Evolutionary conservation across 2,113 vertebrate genomes (phyloP), one percentile per base, ranked within the genome.

Genomic region (Gallinago media): DNA sequence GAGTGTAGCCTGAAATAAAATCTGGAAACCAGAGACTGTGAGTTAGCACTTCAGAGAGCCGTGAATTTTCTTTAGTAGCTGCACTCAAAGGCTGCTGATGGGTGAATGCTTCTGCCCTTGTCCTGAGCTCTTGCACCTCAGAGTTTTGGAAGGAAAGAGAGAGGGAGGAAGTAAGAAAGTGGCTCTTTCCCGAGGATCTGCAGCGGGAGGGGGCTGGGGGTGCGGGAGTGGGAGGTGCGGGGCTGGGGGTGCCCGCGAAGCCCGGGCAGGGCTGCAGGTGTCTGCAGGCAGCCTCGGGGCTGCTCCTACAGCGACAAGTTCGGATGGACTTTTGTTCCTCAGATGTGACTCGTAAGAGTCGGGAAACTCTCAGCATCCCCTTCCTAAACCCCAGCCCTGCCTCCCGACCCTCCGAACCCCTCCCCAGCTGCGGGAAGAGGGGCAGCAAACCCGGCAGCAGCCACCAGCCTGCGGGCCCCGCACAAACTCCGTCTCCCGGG

Each of bases 11-110:
- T 96, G 96, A 96, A 96, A 96, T 96, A 91, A 96, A 96, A 97
- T 96, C 97, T 97, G 96, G 96, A 96, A 97, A 96, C 88, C 96
- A 96, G 97, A 95, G 94, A 91, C 84, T 97, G 86, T 89, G 78
- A 97, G 92, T 96, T 96, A 94, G 95, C 94, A 94, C 96, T 96
- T 97, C 59, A 81, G 95, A 96, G 94, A 95, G 88, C 90, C 72
- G 93, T 95, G 96, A 95, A 91, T 96, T 97, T 95, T 72, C 86
- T 88, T 92, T 89, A 82, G 92, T 89, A 87, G 88, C 62, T 89
- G 20, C 38, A 4, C 40, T 77, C 54, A 47, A n/a, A 88, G 85
- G 86, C 73, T 96, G 88, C 92, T 82, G 90, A 75, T 14, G 66
- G 70, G 83, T 66, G 68, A 91, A 88, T 44, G 67, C 23, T 63